Evolutionary conservation across 2,888 invertebrate species (phyloP).

Genomic region (Galeopsomyia nigrocyanea): DNA sequence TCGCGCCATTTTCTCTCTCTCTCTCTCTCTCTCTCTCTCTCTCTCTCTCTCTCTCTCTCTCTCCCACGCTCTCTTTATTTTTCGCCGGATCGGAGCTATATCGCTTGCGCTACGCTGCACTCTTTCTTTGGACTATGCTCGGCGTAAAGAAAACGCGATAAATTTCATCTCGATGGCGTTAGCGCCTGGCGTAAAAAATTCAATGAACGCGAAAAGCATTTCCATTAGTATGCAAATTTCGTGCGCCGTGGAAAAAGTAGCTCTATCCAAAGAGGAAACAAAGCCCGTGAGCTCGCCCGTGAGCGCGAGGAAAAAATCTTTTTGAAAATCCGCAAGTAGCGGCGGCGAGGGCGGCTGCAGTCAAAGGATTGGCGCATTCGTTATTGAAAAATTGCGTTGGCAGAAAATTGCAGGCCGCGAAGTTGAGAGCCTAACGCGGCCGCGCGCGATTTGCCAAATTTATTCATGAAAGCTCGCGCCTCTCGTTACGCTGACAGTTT

Average conservation of each 20-base stretch:
- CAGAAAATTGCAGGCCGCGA: constrained; percentile 14
- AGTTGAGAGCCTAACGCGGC: not conserved
- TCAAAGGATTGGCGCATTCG: not conserved
- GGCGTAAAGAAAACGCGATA: constrained; percentile 9
- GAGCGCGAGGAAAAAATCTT: constrained; percentile 8
- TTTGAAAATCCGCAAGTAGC: constrained; percentile 6
- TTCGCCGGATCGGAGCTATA: too few species aligned
- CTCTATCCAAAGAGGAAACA: too few species aligned
- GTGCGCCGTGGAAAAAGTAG: not conserved
- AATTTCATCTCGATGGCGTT: constrained; percentile 16
- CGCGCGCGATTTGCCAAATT: constrained; percentile 20
- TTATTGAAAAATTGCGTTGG: constrained; percentile 3
- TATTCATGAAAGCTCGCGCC: constrained; percentile 36
- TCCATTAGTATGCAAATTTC: constrained; percentile 41
- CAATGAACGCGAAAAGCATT: constrained; percentile 28
- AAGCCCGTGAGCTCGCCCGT: too few species aligned
- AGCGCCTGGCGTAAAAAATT: constrained; percentile 21
- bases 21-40: not conserved
- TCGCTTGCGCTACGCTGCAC: too few species aligned
- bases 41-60: not conserved
- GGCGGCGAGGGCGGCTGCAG: too few species aligned
- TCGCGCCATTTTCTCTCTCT: not conserved
- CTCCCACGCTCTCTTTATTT: not conserved
- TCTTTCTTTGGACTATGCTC: too few species aligned
- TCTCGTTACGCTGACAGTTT: not conserved